These are phyloP conservation scores for Oreochromis niloticus DNA, from an alignment of 2,113 vertebrate species.

Conservation along the genomic window DNA sequence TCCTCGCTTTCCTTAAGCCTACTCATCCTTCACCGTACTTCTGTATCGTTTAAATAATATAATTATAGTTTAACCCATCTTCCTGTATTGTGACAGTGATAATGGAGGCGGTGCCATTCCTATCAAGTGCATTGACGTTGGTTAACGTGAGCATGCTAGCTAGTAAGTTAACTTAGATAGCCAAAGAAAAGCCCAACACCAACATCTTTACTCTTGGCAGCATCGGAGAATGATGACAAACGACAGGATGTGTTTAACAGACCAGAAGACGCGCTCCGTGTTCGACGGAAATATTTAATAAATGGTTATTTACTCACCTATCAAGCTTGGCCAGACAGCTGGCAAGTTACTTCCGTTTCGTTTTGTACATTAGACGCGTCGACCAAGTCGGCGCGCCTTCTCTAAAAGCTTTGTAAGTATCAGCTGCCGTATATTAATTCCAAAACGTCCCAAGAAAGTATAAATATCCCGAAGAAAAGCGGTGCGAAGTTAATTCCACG, in stretches of 20 bases:
- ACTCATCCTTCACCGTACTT: background rate
- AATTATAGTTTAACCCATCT: background rate
- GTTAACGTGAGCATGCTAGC: slow-evolving; percentile 21
- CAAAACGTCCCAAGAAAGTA: background rate
- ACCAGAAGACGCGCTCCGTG: background rate
- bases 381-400: background rate
- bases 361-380: slow-evolving; percentile 49
- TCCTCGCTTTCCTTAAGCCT: background rate
- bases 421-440: no score
- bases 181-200: background rate
- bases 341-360: slow-evolving; percentile 72
- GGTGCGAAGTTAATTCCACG: background rate
- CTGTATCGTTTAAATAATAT: background rate
- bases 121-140: background rate
- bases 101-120: background rate
- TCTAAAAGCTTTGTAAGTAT: background rate
- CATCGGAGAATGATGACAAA: background rate
- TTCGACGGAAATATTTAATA: background rate
- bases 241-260: fast-evolving
- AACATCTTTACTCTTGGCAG: background rate
- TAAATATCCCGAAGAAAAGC: background rate
- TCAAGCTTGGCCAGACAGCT: slow-evolving; percentile 59
- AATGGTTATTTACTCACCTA: slow-evolving; percentile 54
- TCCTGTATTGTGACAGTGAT: background rate
- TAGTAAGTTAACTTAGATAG: background rate